Conservation (phyloP, 2,113 vertebrate genomes). For the Procavia capensis region DNA sequence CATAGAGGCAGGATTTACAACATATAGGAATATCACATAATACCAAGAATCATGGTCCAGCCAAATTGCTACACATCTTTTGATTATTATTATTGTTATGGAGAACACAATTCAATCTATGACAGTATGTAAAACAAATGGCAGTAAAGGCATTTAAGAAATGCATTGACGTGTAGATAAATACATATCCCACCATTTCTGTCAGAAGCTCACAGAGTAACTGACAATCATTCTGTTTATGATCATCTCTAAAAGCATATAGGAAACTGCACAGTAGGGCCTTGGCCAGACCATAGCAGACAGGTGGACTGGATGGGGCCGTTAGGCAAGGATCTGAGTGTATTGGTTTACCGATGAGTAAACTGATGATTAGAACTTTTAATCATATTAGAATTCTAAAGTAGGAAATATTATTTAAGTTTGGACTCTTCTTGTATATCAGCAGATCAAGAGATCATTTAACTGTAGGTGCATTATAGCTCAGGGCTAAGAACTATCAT, state of each 20-base stretch:
- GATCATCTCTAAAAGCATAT: background rate
- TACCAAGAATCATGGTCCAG: too few relatives aligned
- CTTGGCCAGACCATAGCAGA: background rate
- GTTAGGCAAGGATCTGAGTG: background rate
- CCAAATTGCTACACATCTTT: too few relatives aligned
- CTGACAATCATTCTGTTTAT: background rate
- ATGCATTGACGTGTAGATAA: background rate
- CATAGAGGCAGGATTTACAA: too few relatives aligned
- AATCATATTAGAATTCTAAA: background rate
- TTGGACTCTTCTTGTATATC: background rate
- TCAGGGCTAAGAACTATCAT: background rate
- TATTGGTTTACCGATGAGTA: too few relatives aligned
- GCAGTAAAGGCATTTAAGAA: background rate
- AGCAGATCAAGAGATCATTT: background rate
- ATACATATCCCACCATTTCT: background rate
- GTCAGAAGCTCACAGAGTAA: background rate
- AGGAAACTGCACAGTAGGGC: background rate
- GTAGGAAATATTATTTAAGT: background rate
- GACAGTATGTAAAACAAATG: background rate
- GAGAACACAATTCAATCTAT: too few relatives aligned
- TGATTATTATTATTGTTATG: too few relatives aligned
- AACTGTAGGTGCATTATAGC: background rate
- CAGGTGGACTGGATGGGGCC: background rate
- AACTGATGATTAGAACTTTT: too few relatives aligned
- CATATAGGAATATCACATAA: too few relatives aligned